A percentile compares a stretch with the other conserved stretches of the same genome.
These are phyloP conservation scores for Bucorvus abyssinicus DNA, from an alignment of 2,797 vertebrate species.

Conservation along the genomic window DNA sequence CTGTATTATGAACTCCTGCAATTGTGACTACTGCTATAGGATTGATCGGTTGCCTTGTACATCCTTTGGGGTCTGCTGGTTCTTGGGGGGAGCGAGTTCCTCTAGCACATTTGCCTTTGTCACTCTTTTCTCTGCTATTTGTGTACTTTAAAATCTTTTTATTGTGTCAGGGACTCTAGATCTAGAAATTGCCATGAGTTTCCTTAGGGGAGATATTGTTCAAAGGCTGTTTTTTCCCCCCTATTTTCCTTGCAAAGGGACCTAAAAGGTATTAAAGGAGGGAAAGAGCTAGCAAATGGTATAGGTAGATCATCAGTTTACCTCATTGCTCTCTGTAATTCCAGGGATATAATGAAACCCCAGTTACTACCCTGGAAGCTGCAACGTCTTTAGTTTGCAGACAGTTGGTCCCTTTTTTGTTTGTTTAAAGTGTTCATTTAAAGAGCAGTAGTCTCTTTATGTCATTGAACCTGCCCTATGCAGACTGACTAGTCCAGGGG, in stretches of 20 bases:
- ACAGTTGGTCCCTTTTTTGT: background rate
- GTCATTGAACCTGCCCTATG: background rate
- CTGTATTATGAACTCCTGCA: background rate
- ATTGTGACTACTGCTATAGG: background rate
- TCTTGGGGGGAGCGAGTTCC: background rate
- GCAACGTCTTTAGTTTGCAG: background rate
- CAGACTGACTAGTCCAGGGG: background rate
- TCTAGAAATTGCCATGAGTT: background rate
- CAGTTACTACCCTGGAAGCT: background rate
- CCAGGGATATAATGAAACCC: background rate
- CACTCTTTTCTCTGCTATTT: background rate
- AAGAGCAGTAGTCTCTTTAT: background rate
- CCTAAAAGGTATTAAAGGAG: background rate
- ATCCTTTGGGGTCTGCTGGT: background rate
- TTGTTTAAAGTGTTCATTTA: background rate
- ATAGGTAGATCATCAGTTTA: background rate
- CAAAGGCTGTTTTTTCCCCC: fast-evolving
- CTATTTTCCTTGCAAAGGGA: background rate
- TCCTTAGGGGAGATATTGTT: background rate
- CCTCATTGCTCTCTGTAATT: background rate
- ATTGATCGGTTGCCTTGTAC: background rate
- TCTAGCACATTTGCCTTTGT: background rate
- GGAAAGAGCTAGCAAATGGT: background rate
- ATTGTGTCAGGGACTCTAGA: background rate
- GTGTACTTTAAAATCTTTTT: background rate